phyloP scores from a whole-genome alignment of 2,113 vertebrate genomes.

The Calcarius ornatus region DNA sequence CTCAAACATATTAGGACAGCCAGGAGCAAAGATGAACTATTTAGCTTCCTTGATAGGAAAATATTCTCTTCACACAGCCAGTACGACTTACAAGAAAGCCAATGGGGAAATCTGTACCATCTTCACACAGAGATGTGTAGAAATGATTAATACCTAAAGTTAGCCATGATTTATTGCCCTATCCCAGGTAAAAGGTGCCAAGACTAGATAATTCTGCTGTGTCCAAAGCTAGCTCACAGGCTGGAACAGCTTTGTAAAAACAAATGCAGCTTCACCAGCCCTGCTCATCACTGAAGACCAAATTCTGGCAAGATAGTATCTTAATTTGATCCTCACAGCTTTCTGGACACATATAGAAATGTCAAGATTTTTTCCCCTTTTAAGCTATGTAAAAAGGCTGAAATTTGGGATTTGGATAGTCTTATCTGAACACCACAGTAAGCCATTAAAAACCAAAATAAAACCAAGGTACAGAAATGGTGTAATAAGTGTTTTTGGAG shows the following conservation, averaged over 20 bases:
- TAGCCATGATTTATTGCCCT: not conserved
- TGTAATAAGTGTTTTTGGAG: not conserved
- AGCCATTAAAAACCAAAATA: not conserved
- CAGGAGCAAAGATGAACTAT: constrained; percentile 29
- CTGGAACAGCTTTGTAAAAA: not conserved
- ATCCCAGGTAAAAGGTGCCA: not conserved
- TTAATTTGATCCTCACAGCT: not conserved
- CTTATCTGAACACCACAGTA: not conserved
- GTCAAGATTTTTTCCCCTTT: not conserved
- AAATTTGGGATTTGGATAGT: not conserved
- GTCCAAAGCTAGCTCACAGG: not conserved
- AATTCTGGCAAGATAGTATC: not conserved
- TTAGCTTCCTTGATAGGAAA: constrained; percentile 26
- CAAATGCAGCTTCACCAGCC: not conserved
- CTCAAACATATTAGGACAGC: constrained; percentile 40
- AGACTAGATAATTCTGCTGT: not conserved
- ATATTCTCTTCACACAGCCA: not conserved
- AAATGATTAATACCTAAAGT: constrained; percentile 32
- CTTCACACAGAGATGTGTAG: not conserved
- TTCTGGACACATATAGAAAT: not conserved
- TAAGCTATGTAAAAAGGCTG: not conserved
- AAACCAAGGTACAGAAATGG: not conserved
- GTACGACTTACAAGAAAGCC: not conserved
- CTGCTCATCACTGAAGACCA: not conserved
- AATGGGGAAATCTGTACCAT: not conserved